Evolutionary conservation across 2,113 vertebrate species (phyloP).

Genomic region (Saguinus midas): DNA sequence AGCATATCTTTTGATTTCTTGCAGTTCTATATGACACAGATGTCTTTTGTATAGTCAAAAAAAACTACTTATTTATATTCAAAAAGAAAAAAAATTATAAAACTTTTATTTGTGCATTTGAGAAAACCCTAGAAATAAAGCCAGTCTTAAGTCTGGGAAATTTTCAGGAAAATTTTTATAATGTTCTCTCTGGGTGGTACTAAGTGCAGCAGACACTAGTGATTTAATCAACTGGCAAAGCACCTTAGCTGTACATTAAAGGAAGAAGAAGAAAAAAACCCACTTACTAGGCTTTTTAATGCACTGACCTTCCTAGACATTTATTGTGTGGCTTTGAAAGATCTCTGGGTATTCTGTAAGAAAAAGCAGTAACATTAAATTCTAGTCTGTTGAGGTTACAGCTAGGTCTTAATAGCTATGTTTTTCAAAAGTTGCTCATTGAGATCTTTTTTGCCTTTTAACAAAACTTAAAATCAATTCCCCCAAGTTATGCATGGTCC

Average conservation of each 20-base stretch:
- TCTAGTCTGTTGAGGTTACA: not conserved
- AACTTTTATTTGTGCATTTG: not conserved
- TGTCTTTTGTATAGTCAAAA: not conserved
- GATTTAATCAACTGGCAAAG: not conserved
- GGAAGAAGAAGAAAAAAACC: not conserved
- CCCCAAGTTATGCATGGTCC: not conserved
- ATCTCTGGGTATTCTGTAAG: not conserved
- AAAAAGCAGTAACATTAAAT: not conserved
- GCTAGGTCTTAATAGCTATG: not conserved
- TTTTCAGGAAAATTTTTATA: not conserved
- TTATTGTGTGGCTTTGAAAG: not conserved
- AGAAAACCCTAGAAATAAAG: not conserved
- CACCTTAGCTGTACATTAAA: not conserved
- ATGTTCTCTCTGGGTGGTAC: not conserved
- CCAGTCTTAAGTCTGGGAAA: not conserved
- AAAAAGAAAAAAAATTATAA: not conserved
- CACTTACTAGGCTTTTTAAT: not conserved
- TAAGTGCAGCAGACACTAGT: not conserved
- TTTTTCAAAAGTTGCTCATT: not conserved
- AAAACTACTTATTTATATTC: not conserved
- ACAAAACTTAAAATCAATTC: not conserved
- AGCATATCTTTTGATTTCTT: not conserved
- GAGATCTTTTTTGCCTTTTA: not conserved
- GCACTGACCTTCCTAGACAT: not conserved
- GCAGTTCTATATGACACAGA: not conserved